Conservation (phyloP, 2,888 invertebrate species). For the Brassicogethes aeneus region DNA sequence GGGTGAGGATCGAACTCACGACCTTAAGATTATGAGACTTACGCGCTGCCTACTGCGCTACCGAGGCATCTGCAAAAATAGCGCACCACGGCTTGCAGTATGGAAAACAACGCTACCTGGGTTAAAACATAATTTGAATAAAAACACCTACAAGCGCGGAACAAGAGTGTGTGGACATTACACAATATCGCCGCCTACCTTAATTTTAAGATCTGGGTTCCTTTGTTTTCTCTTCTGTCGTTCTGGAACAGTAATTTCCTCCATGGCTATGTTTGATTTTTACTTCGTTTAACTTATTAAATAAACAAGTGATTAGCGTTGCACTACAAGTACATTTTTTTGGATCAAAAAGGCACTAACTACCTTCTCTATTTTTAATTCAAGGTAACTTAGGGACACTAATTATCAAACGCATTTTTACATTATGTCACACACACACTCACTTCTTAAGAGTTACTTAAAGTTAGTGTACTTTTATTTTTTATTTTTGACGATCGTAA, state of each 20-base stretch:
- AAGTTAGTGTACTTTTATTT: no score
- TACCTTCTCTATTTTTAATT: conserved; percentile 1
- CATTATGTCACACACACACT: no score
- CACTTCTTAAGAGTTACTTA: no score
- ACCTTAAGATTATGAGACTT: conserved; percentile 90
- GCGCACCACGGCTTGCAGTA: no score
- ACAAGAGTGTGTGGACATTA: no score
- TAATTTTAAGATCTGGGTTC: conserved; percentile 6
- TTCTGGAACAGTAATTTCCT: conserved; percentile 10
- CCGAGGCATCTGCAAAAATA: conserved; percentile 48
- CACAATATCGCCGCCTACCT: conserved; percentile 13
- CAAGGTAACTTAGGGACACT: neutral
- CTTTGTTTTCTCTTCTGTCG: conserved; percentile 9
- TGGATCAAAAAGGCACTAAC: neutral
- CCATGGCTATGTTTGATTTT: conserved; percentile 1
- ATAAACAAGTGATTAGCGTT: no score
- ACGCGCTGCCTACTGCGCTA: conserved; percentile 86
- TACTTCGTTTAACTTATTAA: neutral
- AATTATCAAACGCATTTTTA: neutral
- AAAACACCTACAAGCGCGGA: no score
- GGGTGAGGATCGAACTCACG: conserved; percentile 94
- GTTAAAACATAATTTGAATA: no score
- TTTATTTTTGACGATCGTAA: neutral
- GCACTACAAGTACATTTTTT: neutral
- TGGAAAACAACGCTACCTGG: no score